phyloP scores from a whole-genome alignment of 2,888 invertebrate species.

The Meta bourneti region DNA sequence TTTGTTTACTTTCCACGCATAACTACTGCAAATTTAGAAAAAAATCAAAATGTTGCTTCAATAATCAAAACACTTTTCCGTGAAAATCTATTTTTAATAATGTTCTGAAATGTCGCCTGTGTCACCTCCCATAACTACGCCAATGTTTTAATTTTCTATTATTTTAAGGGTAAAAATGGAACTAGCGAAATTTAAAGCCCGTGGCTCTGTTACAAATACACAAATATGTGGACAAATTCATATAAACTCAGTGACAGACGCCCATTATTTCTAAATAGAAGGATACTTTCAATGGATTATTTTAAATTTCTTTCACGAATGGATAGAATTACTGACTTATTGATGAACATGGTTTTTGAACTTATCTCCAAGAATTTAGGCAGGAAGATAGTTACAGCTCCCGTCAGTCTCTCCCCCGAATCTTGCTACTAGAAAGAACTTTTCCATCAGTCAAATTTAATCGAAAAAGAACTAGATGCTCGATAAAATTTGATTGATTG shows the following conservation, averaged over 20 bases:
- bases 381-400: not conserved
- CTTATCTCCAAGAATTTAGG: not conserved
- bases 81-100: no score
- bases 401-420: not conserved
- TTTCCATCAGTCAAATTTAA: slow-evolving; percentile 1
- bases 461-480: slow-evolving; percentile 1
- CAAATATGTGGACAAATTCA: not conserved
- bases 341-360: not conserved
- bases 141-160: no score
- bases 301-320: not conserved
- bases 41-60: no score
- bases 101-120: no score
- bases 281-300: not conserved
- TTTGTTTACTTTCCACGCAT: no score
- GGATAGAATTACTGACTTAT: not conserved
- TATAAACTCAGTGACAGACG: not conserved
- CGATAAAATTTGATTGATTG: slow-evolving; percentile 1
- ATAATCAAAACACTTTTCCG: no score
- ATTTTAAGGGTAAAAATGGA: no score
- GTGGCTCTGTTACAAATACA: no score
- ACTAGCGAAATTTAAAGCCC: no score
- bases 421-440: not conserved
- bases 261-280: not conserved
- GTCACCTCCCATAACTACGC: no score
- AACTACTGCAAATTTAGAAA: no score